A percentile compares a stretch with the other conserved stretches of the same genome.
Evolutionary conservation across 1,140 invertebrate species (phyloP).

Genomic region (Formica exsecta): DNA sequence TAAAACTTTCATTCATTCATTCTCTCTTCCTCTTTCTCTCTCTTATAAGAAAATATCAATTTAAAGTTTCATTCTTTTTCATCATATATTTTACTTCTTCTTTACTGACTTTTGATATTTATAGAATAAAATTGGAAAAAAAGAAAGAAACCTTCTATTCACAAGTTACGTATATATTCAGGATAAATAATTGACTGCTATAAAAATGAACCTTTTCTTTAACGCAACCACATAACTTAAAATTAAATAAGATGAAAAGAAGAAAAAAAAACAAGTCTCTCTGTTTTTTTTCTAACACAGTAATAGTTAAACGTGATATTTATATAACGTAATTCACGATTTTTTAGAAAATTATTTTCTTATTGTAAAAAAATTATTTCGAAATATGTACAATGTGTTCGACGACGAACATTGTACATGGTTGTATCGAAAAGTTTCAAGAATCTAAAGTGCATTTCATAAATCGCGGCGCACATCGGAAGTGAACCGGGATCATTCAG

Average conservation of each 20-base stretch:
- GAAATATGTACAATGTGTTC: not conserved
- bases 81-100: not conserved
- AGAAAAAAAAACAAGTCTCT: too few species aligned
- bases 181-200: too few species aligned
- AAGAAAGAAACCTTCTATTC: too few species aligned
- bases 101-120: not conserved
- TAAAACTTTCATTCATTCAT: not conserved
- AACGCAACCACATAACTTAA: too few species aligned
- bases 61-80: not conserved
- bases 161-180: too few species aligned
- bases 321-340: not conserved
- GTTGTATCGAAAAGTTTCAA: not conserved
- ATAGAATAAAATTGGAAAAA: too few species aligned
- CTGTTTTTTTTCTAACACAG: too few species aligned
- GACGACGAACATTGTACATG: not conserved
- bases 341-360: not conserved
- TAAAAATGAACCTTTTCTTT: too few species aligned
- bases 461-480: not conserved
- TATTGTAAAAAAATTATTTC: not conserved
- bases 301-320: not conserved
- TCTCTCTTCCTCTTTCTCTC: too few species aligned
- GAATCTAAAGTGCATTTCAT: not conserved
- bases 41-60: slow-evolving; percentile 13
- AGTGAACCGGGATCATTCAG: not conserved
- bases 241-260: too few species aligned